Conservation (phyloP, 2,888 invertebrate species). For the Mythimna lalbum region DNA sequence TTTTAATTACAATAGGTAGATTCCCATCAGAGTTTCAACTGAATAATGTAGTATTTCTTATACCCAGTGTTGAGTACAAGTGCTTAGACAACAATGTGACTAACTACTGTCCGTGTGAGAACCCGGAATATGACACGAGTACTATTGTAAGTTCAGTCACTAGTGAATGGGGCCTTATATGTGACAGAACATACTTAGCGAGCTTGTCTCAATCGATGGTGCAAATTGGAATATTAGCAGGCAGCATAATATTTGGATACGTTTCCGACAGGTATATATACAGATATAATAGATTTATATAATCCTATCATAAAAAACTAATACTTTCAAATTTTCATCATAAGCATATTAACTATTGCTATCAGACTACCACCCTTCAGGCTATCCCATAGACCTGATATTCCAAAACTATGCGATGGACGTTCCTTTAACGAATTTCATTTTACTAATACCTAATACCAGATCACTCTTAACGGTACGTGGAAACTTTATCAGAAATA, state of each 20-base stretch:
- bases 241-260: slow-evolving; percentile 85
- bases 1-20: slow-evolving; percentile 86
- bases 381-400: background rate
- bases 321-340: background rate
- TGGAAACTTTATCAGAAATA: too few species aligned
- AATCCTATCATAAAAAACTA: background rate
- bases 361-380: background rate
- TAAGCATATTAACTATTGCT: background rate
- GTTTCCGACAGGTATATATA: slow-evolving; percentile 28
- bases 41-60: slow-evolving; percentile 89
- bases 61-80: slow-evolving; percentile 87
- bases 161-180: slow-evolving; percentile 91
- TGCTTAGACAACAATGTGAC: slow-evolving; percentile 83
- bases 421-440: too few species aligned
- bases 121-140: slow-evolving; percentile 88
- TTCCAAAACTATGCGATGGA: background rate
- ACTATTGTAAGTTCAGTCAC: slow-evolving; percentile 90
- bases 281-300: background rate
- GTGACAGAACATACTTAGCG: slow-evolving; percentile 87
- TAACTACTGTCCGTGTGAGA: slow-evolving; percentile 82
- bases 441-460: too few species aligned
- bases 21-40: slow-evolving; percentile 90
- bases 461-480: too few species aligned
- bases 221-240: slow-evolving; percentile 89
- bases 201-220: slow-evolving; percentile 90